Evolutionary conservation across 2,888 invertebrate genomes (phyloP), one percentile per base, ranked within the genome.

Genomic region (Parnassius smintheus): DNA sequence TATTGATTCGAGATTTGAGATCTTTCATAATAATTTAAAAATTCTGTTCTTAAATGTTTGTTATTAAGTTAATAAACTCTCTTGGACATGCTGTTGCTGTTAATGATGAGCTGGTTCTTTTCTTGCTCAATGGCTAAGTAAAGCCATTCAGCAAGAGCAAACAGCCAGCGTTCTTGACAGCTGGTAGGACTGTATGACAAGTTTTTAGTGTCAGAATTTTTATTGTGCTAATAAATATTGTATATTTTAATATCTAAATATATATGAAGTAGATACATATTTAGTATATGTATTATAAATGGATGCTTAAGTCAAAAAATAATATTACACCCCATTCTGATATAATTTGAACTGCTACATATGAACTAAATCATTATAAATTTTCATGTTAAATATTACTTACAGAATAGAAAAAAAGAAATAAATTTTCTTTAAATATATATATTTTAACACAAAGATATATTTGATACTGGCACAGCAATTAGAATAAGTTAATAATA

Each of bases 381-480:
- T 35, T 35, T 7, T 35, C 35, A 35, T 35, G 7, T 35, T 35
- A 35, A 35, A 35, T 35, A 7, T 35, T 35, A 35, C 4, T 48
- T 12, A 50, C 41, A 59, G 54, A 59, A 54, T 45, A 12, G 41
- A 53, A 59, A 48, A 13, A 35, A 45, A 54, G 55, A 57, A 61
- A 57, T 59, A 61, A 58, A 58, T 58, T 62, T 13, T 44, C 50
- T 25, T 51, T 7, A 35, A 62, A 25, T 35, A 46, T 1, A 54
- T 56, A 50, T 7, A 64, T 67, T 80, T 80, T 77, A 78, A 68
- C 73, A 72, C 75, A 68, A 77, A 65, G 67, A 70, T 82, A 82
- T 83, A 82, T 83, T 82, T 82, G 78, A 82, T 82, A 84, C 75
- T 69, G 72, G 71, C 68, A 60, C 59, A 59, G 51, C 44, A 51